phyloP scores from a whole-genome alignment of 2,888 invertebrate species.

The Epinotia bilunana region DNA sequence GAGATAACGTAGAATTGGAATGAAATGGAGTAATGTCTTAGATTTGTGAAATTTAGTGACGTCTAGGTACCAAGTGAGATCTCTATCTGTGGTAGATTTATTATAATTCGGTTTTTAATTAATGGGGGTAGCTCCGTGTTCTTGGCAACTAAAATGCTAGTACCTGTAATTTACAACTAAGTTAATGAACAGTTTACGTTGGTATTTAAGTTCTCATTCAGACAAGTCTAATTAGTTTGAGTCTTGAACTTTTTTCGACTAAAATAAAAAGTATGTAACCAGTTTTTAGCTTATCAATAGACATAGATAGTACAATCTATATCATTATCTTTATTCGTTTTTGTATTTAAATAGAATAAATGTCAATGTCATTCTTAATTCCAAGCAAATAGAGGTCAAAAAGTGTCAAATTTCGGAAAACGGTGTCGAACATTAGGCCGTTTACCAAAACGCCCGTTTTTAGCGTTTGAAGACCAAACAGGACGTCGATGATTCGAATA shows the following conservation, averaged over 20 bases:
- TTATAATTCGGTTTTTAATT: conserved; percentile 41
- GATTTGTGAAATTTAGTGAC: conserved; percentile 50
- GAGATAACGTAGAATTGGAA: conserved; percentile 66
- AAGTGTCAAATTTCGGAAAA: no score
- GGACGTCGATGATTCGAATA: not conserved
- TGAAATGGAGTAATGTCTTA: conserved; percentile 51
- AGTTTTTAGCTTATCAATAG: not conserved
- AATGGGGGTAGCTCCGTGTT: not conserved
- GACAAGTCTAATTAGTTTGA: conserved; percentile 18
- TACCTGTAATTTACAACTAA: conserved; percentile 10
- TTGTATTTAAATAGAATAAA: no score
- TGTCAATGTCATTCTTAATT: not conserved
- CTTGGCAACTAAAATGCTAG: conserved; percentile 12
- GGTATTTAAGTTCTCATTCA: conserved; percentile 21
- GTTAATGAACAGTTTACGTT: conserved; percentile 11
- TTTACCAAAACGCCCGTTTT: no score
- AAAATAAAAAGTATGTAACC: not conserved
- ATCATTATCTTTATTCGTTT: no score
- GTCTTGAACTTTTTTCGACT: conserved; percentile 8
- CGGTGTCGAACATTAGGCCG: no score
- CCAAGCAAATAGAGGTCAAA: no score
- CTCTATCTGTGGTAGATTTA: conserved; percentile 36
- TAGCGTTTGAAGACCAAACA: not conserved
- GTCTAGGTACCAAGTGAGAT: conserved; percentile 31
- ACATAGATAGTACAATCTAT: no score